phyloP scores from a whole-genome alignment of 2,888 invertebrate genomes.

The Drosophila lacicola region DNA sequence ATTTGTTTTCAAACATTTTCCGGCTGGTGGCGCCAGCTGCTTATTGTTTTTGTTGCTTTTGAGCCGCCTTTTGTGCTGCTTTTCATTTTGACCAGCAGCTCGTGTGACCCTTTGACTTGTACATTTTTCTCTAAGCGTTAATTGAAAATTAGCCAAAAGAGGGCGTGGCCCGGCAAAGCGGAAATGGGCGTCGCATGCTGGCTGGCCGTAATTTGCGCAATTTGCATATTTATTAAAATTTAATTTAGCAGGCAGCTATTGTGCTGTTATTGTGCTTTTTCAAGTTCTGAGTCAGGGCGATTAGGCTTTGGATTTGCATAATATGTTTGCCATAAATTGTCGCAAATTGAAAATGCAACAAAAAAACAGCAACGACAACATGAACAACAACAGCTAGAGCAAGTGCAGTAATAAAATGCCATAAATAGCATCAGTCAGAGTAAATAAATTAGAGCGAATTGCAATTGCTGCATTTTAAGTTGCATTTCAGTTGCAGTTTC shows the following conservation, averaged over 20 bases:
- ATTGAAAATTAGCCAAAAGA: constrained; percentile 68
- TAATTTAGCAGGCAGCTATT: constrained; percentile 52
- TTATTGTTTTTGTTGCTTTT: constrained; percentile 10
- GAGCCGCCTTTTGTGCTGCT: neutral
- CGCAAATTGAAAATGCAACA: constrained; percentile 62
- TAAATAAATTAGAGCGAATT: constrained; percentile 76
- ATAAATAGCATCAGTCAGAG: constrained; percentile 71
- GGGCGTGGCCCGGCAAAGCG: constrained; percentile 56
- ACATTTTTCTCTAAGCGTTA: constrained; percentile 57
- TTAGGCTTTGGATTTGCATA: constrained; percentile 75
- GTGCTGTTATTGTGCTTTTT: constrained; percentile 4
- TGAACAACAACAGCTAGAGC: constrained; percentile 15
- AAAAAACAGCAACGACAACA: constrained; percentile 18
- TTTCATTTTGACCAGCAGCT: constrained; percentile 21
- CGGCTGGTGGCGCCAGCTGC: constrained; percentile 33
- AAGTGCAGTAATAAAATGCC: constrained; percentile 47
- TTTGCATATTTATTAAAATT: constrained; percentile 78
- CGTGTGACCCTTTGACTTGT: constrained; percentile 48
- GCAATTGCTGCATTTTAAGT: constrained; percentile 61
- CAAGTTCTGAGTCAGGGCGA: constrained; percentile 40
- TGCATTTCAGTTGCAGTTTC: constrained; percentile 44
- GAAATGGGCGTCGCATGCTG: constrained; percentile 64
- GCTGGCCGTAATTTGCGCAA: constrained; percentile 64
- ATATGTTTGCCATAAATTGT: constrained; percentile 70
- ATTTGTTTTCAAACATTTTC: constrained; percentile 62